Evolutionary conservation across 2,797 vertebrate genomes (phyloP).

Genomic region (Helarctos malayanus): DNA sequence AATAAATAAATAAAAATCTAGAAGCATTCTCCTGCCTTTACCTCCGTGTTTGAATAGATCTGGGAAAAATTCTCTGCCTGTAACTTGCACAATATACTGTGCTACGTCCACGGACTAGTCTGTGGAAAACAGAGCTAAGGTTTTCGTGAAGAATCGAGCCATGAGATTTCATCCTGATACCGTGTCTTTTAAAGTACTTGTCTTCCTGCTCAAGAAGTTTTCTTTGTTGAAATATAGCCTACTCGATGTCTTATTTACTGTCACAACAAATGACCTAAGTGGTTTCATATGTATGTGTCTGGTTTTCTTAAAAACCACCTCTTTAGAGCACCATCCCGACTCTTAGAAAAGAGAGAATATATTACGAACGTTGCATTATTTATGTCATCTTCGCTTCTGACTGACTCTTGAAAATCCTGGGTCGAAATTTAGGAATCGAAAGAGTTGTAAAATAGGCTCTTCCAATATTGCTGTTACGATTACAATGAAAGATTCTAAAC

Average conservation of each 20-base stretch:
- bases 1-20: background rate
- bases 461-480: background rate
- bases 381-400: conserved; percentile 50
- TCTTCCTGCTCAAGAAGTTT: conserved; percentile 44
- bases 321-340: background rate
- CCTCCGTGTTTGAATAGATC: conserved; percentile 34
- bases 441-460: conserved; percentile 15
- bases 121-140: background rate
- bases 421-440: conserved; percentile 13
- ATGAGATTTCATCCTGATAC: conserved; percentile 24
- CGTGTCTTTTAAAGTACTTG: background rate
- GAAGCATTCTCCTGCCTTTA: background rate
- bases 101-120: background rate
- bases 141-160: conserved; percentile 20
- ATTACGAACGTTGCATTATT: background rate
- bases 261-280: conserved; percentile 55
- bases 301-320: conserved; percentile 50
- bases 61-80: background rate
- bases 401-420: conserved; percentile 43
- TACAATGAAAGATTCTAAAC: conserved; percentile 18
- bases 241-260: conserved; percentile 54
- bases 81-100: background rate
- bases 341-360: conserved; percentile 30
- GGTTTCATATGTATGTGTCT: background rate
- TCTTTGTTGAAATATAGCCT: conserved; percentile 60